Evolutionary conservation across 2,888 invertebrate species (phyloP).

Genomic region (Drepana falcataria): DNA sequence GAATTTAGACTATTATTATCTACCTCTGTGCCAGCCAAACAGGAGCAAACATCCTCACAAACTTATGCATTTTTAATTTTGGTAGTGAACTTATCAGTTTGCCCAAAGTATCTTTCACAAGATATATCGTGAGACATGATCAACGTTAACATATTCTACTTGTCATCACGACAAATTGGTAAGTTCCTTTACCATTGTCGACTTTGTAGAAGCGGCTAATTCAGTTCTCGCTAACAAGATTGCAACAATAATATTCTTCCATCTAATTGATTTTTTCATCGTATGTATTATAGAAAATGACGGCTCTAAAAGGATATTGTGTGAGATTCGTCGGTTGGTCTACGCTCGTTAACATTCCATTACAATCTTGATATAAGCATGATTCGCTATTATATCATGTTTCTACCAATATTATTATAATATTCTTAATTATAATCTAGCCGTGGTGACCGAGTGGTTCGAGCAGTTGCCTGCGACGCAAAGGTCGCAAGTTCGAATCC

Average conservation of each 20-base stretch:
- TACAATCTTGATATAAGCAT: not conserved
- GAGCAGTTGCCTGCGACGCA: too few relatives aligned
- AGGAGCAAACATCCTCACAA: too few relatives aligned
- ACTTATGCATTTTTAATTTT: too few relatives aligned
- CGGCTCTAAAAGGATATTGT: not conserved
- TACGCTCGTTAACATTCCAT: not conserved
- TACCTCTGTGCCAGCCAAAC: too few relatives aligned
- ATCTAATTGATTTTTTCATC: constrained; percentile 17
- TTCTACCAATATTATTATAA: too few relatives aligned
- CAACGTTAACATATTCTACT: constrained; percentile 17
- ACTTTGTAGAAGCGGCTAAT: not conserved
- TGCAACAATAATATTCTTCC: constrained; percentile 3
- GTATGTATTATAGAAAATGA: constrained; percentile 16
- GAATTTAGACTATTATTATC: too few relatives aligned
- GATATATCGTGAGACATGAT: constrained; percentile 13
- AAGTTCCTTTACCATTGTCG: constrained; percentile 1
- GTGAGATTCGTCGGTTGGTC: not conserved
- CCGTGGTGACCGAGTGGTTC: too few relatives aligned
- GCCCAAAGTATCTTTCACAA: constrained; percentile 18
- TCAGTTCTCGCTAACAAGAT: not conserved
- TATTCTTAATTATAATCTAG: too few relatives aligned
- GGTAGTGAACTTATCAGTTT: constrained; percentile 11
- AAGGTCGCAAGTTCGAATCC: too few relatives aligned
- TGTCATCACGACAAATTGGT: constrained; percentile 51
- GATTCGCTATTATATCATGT: too few relatives aligned